Base-by-base conservation (phyloP, 2,888 invertebrate species). In the Drepana falcataria region DNA sequence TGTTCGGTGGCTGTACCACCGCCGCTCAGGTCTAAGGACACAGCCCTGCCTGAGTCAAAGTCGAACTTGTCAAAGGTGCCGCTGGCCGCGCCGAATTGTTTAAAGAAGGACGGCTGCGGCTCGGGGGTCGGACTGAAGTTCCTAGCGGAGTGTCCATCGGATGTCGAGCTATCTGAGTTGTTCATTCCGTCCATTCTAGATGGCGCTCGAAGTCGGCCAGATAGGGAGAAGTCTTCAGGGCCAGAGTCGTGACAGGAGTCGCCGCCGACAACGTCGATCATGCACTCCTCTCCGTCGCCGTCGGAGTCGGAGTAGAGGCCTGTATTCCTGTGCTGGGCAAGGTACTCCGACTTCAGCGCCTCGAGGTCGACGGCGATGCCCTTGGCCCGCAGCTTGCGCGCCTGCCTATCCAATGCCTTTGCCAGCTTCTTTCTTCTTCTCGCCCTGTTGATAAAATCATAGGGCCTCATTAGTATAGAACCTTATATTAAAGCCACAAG, bases 321-420 rank as follows among this genome's bases (percentile, higher is more conserved):
- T 55, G 83, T 93, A 65, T 93, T 93, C 63, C 94, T 92, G 69
- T 95, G 94, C 81, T 96, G 96, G 7, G 95, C 94, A 70, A 97
- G 93, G 91, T 97, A 97, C 81, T 97, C 97, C 51, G 95, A 92
- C 70, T 96, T 95, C 53, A 97, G 88, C 2, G 97, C 95, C 71
- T 96, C 96, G 60, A 97, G 86, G 82, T 97, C 97, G 35, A 97
- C 97, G 33, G 96, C 94, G 73, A 97, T 96, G 67, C 97, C 97
- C 84, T 97, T 97, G 52, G 96, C 96, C 55, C 97, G 94, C 58
- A 98, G 93, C 81, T 98, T 98, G 68, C 97, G 93, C 69, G 98
- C 98, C 86, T 97, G 97, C 55, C 97, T 92, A 81, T 98, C 97
- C 69, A 98, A 92, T 61, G 97, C 96, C 87, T 98, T 98, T 76